Base-by-base conservation (phyloP, 37 sponge, comb jelly and placozoan genomes). In the Bolinopsis microptera region DNA sequence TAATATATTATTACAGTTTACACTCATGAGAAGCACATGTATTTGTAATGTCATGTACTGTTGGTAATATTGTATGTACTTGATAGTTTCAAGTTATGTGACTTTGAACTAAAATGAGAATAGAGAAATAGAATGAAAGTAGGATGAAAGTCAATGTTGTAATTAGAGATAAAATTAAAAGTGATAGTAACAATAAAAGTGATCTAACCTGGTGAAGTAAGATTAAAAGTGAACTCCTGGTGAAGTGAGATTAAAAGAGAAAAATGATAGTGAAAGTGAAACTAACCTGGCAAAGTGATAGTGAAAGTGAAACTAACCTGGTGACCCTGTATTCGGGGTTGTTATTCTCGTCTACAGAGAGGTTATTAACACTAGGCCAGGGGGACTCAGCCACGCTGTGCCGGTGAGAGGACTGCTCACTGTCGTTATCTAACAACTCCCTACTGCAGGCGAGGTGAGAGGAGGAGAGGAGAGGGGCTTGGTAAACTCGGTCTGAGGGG, bases 391-490 rank as follows among this genome's bases (percentile, higher is more conserved):
- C 74, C 74, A 70, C 74, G 74, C 74, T 70, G 26, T 70, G 74
- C 21, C 74, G 74, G 3, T 70, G 74, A 24, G 74, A 70, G 74
- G 74, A 26, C 30, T 26, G 25, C 74, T 70, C 74, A 22, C 82
- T 80, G 38, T 80, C 82, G 82, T 80, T 80, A 35, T 80, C 82
- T 3, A 80, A 37, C 9, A 80, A 37, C 38, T 80, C 82, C 32
- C 82, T 28, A 22, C 82, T 80, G 82, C 38, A 80, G 38, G 37
- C 82, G 5, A 80, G 82, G 21, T 34, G 82, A 8, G 24, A 30
- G 82, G 35, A 31, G 38, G 82, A 70, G 74, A 70, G 74, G 25
- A 70, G 74, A n/a, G 74, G 74, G 3, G 74, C 30, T 22, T 70
- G 74, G 74, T 70, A 70, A n/a, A 70, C 74, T 22, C 30, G 16